Percentiles rank a stretch among this genome's conserved stretches.
These are phyloP conservation scores for Seira musarum DNA, from an alignment of 2,888 invertebrate genomes.

Conservation along the genomic window DNA sequence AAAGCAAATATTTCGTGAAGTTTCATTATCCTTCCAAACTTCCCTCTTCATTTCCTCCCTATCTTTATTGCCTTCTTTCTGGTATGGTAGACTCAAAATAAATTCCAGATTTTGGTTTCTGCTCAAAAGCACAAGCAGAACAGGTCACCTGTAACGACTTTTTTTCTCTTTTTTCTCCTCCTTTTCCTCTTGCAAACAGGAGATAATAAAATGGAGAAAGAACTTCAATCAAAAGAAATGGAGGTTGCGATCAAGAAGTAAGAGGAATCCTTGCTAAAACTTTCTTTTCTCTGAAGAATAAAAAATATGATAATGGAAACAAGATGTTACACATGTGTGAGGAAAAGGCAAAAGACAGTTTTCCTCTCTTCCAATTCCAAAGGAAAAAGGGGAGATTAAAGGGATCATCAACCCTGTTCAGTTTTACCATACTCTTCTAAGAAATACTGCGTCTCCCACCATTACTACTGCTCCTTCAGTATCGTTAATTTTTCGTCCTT, in stretches of 20 bases:
- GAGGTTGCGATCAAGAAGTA: conserved; percentile 1
- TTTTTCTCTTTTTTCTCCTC: too few relatives aligned
- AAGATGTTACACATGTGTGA: conserved; percentile 5
- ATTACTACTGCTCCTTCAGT: not conserved
- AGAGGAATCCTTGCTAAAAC: not conserved
- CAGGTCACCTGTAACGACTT: not conserved
- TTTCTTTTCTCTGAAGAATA: conserved; percentile 11
- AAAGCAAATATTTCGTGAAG: too few relatives aligned
- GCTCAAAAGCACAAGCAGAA: conserved; percentile 4
- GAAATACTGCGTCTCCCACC: too few relatives aligned
- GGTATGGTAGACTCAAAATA: not conserved
- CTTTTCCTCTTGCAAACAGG: not conserved
- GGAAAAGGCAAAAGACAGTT: conserved; percentile 35
- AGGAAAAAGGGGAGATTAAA: conserved; percentile 45
- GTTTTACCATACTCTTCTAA: not conserved
- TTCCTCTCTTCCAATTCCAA: conserved; percentile 19
- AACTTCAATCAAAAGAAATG: conserved; percentile 15
- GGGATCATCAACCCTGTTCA: conserved; percentile 31
- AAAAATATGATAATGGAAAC: conserved; percentile 13
- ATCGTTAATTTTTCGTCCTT: conserved; percentile 25
- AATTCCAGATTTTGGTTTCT: not conserved
- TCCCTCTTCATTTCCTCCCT: not conserved
- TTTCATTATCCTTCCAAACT: too few relatives aligned
- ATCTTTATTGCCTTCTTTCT: not conserved
- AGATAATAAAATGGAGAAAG: not conserved